Percentiles rank a stretch among this genome's conserved stretches.
Conservation (phyloP, 1,140 invertebrate genomes). For the Teleogryllus occipitalis region DNA sequence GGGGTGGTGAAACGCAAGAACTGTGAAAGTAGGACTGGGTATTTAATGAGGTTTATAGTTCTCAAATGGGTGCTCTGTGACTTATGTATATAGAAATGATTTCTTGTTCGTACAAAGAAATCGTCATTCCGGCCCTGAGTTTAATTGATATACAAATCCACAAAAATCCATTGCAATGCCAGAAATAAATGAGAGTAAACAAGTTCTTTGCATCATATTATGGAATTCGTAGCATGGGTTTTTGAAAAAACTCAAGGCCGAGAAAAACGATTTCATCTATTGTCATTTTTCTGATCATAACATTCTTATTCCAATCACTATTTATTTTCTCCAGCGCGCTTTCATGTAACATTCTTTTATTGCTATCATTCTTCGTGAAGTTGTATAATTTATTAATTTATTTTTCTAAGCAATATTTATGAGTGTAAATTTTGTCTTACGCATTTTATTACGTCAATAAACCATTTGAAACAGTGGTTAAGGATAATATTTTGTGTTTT, state of each 20-base stretch:
- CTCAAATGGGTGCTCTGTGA: background rate
- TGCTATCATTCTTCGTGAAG: background rate
- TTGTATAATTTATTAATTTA: conserved; percentile 3
- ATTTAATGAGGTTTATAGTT: background rate
- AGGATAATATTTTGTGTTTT: background rate
- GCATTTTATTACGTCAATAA: background rate
- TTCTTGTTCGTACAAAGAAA: background rate
- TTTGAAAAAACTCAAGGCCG: background rate
- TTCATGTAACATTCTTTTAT: background rate
- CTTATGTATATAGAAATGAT: background rate
- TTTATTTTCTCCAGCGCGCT: background rate
- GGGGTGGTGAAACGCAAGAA: background rate
- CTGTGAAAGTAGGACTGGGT: background rate
- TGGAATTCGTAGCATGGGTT: too few relatives aligned
- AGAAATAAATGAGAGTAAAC: background rate
- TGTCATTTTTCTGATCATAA: background rate
- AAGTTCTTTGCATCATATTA: background rate
- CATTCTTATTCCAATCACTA: background rate
- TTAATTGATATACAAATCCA: background rate
- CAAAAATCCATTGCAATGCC: background rate
- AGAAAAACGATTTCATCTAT: background rate
- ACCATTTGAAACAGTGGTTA: background rate
- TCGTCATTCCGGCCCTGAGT: background rate
- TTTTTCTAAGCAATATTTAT: background rate
- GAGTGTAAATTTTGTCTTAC: background rate